Conservation (phyloP, 2,113 vertebrate genomes). For the Cephalophus harveyi region DNA sequence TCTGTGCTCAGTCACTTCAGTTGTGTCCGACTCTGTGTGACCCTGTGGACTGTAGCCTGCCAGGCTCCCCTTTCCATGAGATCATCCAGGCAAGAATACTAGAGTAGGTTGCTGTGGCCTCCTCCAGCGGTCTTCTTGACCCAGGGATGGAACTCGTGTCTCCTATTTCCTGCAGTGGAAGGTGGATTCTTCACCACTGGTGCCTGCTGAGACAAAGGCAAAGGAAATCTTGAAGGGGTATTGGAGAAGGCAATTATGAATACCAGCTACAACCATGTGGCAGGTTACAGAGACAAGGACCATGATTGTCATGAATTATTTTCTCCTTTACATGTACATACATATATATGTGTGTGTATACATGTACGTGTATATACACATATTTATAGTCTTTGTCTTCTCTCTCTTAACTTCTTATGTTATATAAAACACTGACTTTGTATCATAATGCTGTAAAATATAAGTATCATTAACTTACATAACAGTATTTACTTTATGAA, state of each 20-base stretch:
- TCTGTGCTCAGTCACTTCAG: not conserved
- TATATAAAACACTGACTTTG: not conserved
- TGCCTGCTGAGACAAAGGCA: not conserved
- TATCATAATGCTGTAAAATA: not conserved
- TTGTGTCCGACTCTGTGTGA: fast-evolving
- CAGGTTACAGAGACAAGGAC: not conserved
- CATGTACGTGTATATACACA: not conserved
- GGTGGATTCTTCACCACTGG: not conserved
- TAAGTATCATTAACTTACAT: not conserved
- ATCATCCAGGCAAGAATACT: not conserved
- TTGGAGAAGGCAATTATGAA: not conserved
- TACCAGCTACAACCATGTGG: not conserved
- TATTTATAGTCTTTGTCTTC: not conserved
- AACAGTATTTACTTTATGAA: not conserved
- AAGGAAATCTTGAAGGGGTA: too few relatives aligned
- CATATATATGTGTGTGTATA: not conserved
- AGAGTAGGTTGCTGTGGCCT: not conserved
- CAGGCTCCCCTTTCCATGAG: not conserved
- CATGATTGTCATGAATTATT: not conserved
- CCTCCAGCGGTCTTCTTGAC: not conserved
- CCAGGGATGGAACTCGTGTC: not conserved
- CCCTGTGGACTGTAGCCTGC: not conserved
- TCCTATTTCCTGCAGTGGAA: not conserved
- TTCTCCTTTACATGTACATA: not conserved
- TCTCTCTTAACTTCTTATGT: not conserved